phyloP scores from a whole-genome alignment of 2,113 vertebrate species.

The Mesembrinibis cayennensis region DNA sequence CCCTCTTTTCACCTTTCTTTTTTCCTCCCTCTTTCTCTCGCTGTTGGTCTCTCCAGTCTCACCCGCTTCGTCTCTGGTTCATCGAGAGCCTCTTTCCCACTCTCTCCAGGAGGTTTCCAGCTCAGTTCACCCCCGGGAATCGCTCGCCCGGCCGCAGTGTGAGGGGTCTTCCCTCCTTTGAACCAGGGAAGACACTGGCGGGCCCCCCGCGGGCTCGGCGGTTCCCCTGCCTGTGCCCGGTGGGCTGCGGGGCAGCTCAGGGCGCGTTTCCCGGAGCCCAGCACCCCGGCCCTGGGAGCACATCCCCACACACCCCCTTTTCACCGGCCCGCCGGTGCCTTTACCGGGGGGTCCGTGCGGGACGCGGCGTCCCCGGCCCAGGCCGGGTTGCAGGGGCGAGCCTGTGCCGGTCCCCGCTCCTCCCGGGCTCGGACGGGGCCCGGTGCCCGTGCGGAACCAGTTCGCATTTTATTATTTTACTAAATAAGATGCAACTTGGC shows the following conservation, averaged over 20 bases:
- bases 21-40: neutral
- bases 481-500: neutral
- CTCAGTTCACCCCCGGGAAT: neutral
- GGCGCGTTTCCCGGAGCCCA: neutral
- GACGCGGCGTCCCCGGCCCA: neutral
- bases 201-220: neutral
- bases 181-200: neutral
- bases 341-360: neutral
- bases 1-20: too few relatives aligned
- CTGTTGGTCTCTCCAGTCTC: neutral
- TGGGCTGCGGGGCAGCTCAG: neutral
- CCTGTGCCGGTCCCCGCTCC: neutral
- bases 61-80: fast-evolving
- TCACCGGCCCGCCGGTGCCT: neutral
- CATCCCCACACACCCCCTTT: fast-evolving
- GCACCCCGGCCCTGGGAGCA: neutral
- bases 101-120: neutral
- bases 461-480: neutral
- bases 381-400: neutral
- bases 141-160: neutral
- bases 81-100: neutral
- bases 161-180: neutral
- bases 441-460: fast-evolving
- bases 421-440: too few relatives aligned
- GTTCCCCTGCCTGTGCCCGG: neutral